A percentile compares a stretch with the other conserved stretches of the same genome.
These are phyloP conservation scores for Rosalia funebris DNA, from an alignment of 2,888 invertebrate species.

Conservation along the genomic window DNA sequence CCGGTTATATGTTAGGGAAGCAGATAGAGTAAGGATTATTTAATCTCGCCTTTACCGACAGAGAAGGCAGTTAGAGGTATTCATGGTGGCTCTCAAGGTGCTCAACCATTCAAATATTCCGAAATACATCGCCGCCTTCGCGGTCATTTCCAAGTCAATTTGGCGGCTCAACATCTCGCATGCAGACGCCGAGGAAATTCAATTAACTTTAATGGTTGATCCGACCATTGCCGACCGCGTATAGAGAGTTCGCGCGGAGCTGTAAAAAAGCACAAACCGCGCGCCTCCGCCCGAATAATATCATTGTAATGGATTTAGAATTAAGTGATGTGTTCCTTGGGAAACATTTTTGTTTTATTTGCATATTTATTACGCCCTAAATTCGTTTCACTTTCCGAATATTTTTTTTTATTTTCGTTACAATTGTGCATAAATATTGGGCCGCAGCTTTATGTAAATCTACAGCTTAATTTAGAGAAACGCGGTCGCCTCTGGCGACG, in stretches of 20 bases:
- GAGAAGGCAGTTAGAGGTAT: constrained; percentile 34
- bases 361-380: constrained; percentile 44
- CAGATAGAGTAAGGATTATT: constrained; percentile 28
- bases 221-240: constrained; percentile 58
- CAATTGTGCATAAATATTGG: constrained; percentile 22
- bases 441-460: not conserved
- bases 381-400: constrained; percentile 10
- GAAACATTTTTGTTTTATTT: constrained; percentile 52
- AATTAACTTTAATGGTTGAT: constrained; percentile 69
- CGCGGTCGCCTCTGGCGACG: not conserved
- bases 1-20: constrained; percentile 15
- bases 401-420: constrained; percentile 11
- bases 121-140: constrained; percentile 61
- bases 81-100: constrained; percentile 51
- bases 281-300: constrained; percentile 54
- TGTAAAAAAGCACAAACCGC: constrained; percentile 47
- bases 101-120: constrained; percentile 61
- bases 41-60: constrained; percentile 31
- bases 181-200: constrained; percentile 66
- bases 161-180: constrained; percentile 63
- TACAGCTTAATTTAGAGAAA: not conserved
- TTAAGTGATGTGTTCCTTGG: constrained; percentile 57
- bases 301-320: constrained; percentile 61
- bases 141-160: constrained; percentile 66
- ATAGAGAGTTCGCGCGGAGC: constrained; percentile 51